phyloP scores from a whole-genome alignment of 2,113 vertebrate species.

The Hippocampus zosterae region DNA sequence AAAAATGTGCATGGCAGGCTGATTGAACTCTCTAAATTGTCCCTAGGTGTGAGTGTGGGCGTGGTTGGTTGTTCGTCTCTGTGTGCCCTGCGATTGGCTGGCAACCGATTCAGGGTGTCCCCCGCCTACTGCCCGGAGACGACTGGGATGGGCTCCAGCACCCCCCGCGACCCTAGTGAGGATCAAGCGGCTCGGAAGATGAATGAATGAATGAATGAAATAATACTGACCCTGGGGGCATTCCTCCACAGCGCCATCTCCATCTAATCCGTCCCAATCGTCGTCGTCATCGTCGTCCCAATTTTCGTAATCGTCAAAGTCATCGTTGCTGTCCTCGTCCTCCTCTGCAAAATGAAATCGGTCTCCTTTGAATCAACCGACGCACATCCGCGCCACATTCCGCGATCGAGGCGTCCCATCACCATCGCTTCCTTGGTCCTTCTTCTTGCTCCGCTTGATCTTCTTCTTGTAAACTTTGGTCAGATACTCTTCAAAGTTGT shows the following conservation, averaged over 20 bases:
- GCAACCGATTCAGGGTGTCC: too few species aligned
- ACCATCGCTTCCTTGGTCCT: conserved; percentile 54
- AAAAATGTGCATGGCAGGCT: too few species aligned
- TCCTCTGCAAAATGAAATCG: conserved; percentile 70
- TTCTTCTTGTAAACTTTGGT: conserved; percentile 82
- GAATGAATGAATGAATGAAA: too few species aligned
- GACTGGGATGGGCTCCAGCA: too few species aligned
- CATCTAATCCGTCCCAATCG: conserved; percentile 42
- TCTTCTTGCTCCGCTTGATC: conserved; percentile 72
- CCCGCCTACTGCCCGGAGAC: too few species aligned
- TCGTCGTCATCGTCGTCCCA: conserved; percentile 67
- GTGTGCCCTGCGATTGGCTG: too few species aligned
- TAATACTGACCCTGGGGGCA: conserved; percentile 76
- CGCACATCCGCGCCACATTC: not conserved
- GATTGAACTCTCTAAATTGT: too few species aligned
- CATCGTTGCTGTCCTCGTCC: conserved; percentile 70
- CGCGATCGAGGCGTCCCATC: conserved; percentile 1
- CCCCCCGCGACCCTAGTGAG: too few species aligned
- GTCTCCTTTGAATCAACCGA: not conserved
- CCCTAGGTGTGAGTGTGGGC: too few species aligned
- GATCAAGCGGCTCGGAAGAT: too few species aligned
- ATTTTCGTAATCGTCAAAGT: conserved; percentile 73
- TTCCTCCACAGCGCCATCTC: conserved; percentile 65
- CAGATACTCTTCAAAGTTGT: conserved; percentile 82
- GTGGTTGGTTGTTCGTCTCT: too few species aligned